phyloP scores from a whole-genome alignment of 2,797 vertebrate genomes.

The Eutrigla gurnardus region DNA sequence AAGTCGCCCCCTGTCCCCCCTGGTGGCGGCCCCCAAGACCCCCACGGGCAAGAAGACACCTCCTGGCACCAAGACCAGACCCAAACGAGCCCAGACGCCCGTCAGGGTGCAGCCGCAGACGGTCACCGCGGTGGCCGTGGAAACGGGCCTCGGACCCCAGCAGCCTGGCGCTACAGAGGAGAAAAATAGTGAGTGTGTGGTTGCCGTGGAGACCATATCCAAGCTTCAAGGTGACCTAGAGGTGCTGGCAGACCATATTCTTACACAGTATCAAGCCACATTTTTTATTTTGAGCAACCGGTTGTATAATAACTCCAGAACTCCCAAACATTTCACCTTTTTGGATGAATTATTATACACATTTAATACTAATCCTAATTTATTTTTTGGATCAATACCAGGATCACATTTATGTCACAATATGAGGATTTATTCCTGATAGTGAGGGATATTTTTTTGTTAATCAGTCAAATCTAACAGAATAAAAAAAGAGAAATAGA shows the following conservation, averaged over 20 bases:
- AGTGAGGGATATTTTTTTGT: background rate
- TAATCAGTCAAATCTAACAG: background rate
- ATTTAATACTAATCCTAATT: background rate
- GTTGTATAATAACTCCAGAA: no score
- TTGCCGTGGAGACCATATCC: slow-evolving; percentile 33
- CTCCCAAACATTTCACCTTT: no score
- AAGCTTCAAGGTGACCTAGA: slow-evolving; percentile 50
- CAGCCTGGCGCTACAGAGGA: slow-evolving; percentile 71
- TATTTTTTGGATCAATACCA: background rate
- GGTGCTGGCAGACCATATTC: slow-evolving; percentile 36
- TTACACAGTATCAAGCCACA: background rate
- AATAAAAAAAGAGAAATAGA: background rate
- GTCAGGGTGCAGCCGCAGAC: slow-evolving; percentile 78
- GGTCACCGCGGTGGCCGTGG: slow-evolving; percentile 73
- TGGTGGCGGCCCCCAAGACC: slow-evolving; percentile 72
- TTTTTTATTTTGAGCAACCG: no score
- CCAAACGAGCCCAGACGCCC: slow-evolving; percentile 84
- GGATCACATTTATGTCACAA: background rate
- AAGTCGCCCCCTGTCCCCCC: slow-evolving; percentile 87
- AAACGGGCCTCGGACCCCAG: slow-evolving; percentile 62
- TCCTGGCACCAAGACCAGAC: slow-evolving; percentile 84
- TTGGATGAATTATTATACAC: background rate
- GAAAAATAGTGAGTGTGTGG: slow-evolving; percentile 78
- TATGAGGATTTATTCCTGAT: background rate
- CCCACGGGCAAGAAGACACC: slow-evolving; percentile 76